Percentiles rank a stretch among this genome's conserved stretches.
These are phyloP conservation scores for Falco punctatus DNA, from an alignment of 2,113 vertebrate species.

Conservation along the genomic window DNA sequence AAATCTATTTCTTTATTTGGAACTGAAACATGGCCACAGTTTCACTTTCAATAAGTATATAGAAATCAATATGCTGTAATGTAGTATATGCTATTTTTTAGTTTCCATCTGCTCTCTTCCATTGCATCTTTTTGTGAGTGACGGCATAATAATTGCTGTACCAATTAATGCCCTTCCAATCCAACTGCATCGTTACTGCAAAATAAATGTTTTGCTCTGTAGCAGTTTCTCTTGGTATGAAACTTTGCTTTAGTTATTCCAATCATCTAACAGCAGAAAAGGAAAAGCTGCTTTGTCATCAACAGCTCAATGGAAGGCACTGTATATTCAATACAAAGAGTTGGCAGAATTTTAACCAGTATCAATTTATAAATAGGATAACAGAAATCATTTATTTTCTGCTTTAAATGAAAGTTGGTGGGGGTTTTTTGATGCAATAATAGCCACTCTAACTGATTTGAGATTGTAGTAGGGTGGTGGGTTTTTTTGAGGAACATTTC, in stretches of 20 bases:
- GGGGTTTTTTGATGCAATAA: not conserved
- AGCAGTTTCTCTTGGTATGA: slow-evolving; percentile 50
- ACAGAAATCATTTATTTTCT: slow-evolving; percentile 62
- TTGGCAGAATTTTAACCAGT: slow-evolving; percentile 55
- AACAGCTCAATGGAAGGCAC: slow-evolving; percentile 41
- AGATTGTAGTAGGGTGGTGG: not conserved
- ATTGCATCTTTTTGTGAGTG: slow-evolving; percentile 41
- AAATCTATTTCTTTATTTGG: slow-evolving; percentile 23
- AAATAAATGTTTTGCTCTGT: slow-evolving; percentile 61
- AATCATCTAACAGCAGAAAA: slow-evolving; percentile 39
- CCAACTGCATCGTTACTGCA: slow-evolving; percentile 32
- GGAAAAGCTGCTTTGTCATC: slow-evolving; percentile 64
- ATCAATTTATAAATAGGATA: slow-evolving; percentile 38
- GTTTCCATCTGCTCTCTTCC: slow-evolving; percentile 56
- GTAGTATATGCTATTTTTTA: slow-evolving; percentile 38
- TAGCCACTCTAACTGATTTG: slow-evolving; percentile 50
- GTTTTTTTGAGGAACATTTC: slow-evolving; percentile 2
- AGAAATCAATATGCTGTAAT: slow-evolving; percentile 31
- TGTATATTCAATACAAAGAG: slow-evolving; percentile 10
- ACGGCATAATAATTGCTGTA: slow-evolving; percentile 43
- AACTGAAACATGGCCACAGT: not conserved
- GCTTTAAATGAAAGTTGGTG: slow-evolving; percentile 34
- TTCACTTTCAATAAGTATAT: slow-evolving; percentile 37
- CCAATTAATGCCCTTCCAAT: slow-evolving; percentile 55
- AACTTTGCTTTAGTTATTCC: slow-evolving; percentile 55